Base-by-base conservation (phyloP, 2,797 vertebrate genomes). In the Haliaeetus vocifer region DNA sequence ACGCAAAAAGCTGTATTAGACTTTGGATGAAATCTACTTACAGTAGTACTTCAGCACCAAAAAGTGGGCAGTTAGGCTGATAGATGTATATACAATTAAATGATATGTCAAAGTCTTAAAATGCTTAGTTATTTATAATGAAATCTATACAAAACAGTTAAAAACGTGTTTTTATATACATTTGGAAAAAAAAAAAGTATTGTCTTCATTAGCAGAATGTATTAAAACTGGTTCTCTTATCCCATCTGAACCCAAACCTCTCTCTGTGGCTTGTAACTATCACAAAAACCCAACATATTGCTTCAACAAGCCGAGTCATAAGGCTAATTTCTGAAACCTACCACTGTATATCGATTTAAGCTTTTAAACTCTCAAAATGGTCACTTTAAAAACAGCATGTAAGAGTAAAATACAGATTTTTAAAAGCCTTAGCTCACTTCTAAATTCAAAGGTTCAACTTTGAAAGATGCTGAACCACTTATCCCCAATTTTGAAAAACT, bases 141-240 rank as follows among this genome's bases (percentile, higher is more conserved):
- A 97, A 98, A 97, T 98, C 97, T 98, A 97, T 98, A 98, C 97
- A 98, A 98, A 98, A 98, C 97, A 96, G 95, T 97, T 98, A 98
- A 97, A 98, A 98, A 98, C 75, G 55, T 97, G 94, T 68, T 59
- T 95, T 96, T 98, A 98, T 98, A 96, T 97, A 98, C 98, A 98
- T 89, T 93, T 92, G 82, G 80, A 63, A 80, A 6, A 81, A 96
- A 96, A 96, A 91, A 91, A 95, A 80, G 93, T 95, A 96, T 92
- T 86, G 88, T 96, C 94, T 97, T 94, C 86, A 94, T 97, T 97
- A 97, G 90, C 96, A 98, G 94, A 97, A 94, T 15, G 86, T 96
- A 97, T 96, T 97, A 97, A 94, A 97, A 97, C 82, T 50, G 88
- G 67, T 88, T 96, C 62, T 92, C 52, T 80, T 73, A 42, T 61